Percentiles rank a stretch among this genome's conserved stretches.
Conservation (phyloP, 2,888 invertebrate genomes). For the Noctua fimbriata region DNA sequence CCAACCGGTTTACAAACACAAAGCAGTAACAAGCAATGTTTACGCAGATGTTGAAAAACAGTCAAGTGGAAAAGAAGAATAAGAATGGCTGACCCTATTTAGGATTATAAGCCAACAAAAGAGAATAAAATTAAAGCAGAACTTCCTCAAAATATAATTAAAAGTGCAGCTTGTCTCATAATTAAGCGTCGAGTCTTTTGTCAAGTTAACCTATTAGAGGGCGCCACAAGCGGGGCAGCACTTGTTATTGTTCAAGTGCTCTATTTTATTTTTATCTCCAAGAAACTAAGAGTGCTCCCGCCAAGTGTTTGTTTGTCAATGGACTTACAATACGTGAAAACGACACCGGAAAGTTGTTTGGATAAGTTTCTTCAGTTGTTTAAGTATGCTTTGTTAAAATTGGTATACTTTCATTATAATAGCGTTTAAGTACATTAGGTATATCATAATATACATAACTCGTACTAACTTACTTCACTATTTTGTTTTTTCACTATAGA, state of each 20-base stretch:
- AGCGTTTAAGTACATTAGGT: no score
- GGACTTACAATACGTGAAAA: constrained; percentile 57
- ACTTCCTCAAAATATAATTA: constrained; percentile 54
- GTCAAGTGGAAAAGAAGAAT: constrained; percentile 30
- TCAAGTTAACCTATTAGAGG: constrained; percentile 82
- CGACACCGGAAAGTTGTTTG: constrained; percentile 43
- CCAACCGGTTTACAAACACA: constrained; percentile 16
- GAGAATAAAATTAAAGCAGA: constrained; percentile 44
- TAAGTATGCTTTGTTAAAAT: constrained; percentile 8
- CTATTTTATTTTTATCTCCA: constrained; percentile 70
- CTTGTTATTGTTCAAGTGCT: constrained; percentile 73
- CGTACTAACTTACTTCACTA: no score
- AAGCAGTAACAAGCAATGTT: constrained; percentile 32
- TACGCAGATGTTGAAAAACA: constrained; percentile 43
- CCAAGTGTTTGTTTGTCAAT: constrained; percentile 57
- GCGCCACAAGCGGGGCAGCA: constrained; percentile 65
- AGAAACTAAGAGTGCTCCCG: constrained; percentile 55
- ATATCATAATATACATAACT: no score
- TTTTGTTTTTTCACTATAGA: no score
- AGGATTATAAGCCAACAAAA: constrained; percentile 39
- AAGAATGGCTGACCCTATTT: constrained; percentile 25
- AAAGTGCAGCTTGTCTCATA: constrained; percentile 60
- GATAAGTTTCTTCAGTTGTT: constrained; percentile 26
- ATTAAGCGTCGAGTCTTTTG: constrained; percentile 76
- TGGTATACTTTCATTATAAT: constrained; percentile 10